Conservation (phyloP, 2,113 vertebrate genomes). For the Isurus oxyrinchus region DNA sequence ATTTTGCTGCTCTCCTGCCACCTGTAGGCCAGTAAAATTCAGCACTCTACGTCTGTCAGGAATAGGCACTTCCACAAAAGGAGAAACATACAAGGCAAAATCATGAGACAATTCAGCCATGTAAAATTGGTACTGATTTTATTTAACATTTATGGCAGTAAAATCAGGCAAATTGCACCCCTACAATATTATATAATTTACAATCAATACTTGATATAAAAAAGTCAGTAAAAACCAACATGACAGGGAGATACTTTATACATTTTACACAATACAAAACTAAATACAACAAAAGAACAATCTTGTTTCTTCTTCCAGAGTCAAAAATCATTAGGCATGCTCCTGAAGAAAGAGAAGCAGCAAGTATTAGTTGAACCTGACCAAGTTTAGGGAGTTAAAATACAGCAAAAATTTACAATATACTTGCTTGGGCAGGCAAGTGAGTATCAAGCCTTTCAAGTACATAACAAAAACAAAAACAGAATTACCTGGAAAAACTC, state of each 20-base stretch:
- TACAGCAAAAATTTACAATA: neutral
- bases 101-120: neutral
- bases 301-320: neutral
- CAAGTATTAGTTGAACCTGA: constrained; percentile 14
- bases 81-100: neutral
- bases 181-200: constrained; percentile 27
- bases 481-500: too few species aligned
- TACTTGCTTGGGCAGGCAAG: neutral
- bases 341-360: neutral
- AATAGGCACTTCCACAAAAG: neutral
- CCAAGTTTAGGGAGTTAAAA: neutral
- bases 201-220: neutral
- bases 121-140: constrained; percentile 24
- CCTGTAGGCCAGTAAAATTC: neutral
- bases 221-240: neutral
- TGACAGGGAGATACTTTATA: neutral
- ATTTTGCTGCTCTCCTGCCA: neutral
- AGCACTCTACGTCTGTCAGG: neutral
- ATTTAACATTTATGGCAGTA: constrained; percentile 23
- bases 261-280: constrained; percentile 14
- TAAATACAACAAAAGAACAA: neutral
- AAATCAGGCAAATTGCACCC: neutral
- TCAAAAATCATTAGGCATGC: neutral
- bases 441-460: neutral
- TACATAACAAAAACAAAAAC: too few species aligned